Evolutionary conservation across 2,797 vertebrate species (phyloP).

Genomic region (Tolypeutes matacus): DNA sequence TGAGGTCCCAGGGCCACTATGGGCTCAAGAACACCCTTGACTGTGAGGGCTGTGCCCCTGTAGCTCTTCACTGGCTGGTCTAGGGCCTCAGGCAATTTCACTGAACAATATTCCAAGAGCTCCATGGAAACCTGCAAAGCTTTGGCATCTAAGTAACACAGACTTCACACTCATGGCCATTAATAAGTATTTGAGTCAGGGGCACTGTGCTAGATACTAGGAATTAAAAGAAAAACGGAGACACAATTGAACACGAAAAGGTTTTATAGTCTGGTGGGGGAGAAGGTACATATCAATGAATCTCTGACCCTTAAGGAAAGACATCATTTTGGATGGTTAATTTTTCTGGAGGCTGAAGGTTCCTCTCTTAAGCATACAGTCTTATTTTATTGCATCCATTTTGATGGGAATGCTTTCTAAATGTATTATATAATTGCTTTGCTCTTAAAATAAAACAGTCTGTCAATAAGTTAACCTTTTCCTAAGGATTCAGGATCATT

Average conservation of each 20-base stretch:
- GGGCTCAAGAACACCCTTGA: neutral
- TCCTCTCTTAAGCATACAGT: neutral
- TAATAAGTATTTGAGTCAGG: neutral
- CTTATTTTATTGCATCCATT: constrained; percentile 41
- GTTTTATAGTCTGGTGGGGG: neutral
- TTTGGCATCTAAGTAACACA: neutral
- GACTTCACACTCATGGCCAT: neutral
- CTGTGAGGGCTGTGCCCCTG: neutral
- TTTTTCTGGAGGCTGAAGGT: neutral
- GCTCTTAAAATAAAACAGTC: constrained; percentile 37
- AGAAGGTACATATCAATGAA: neutral
- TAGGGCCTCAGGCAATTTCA: neutral
- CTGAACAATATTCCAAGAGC: neutral
- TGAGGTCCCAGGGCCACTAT: neutral
- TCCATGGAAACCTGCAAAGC: neutral
- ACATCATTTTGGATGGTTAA: neutral
- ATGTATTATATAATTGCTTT: neutral
- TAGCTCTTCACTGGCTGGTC: neutral
- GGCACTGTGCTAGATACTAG: neutral
- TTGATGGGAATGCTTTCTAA: constrained; percentile 6
- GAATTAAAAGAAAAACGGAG: constrained; percentile 13
- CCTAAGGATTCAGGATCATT: neutral
- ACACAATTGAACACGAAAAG: neutral
- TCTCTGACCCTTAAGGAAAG: neutral
- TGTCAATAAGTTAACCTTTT: neutral